A percentile compares a stretch with the other conserved stretches of the same genome.
Evolutionary conservation across 2,888 invertebrate genomes (phyloP).

Genomic region (Adineta ricciae): DNA sequence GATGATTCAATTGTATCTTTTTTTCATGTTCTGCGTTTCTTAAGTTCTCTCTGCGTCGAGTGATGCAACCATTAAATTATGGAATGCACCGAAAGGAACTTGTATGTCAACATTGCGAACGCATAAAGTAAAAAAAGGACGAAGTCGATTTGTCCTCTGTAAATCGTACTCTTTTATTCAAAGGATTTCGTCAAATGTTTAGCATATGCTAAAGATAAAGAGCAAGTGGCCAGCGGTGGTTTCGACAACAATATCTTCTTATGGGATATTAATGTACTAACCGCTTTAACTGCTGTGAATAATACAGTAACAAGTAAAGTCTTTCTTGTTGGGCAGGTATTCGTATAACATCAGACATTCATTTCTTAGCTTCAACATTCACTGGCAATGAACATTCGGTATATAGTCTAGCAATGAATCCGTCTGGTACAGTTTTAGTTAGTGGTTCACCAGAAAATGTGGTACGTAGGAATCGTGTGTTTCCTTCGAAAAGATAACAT

Average conservation of each 20-base stretch:
- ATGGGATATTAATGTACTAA: slow-evolving; percentile 96
- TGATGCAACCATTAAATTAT: slow-evolving; percentile 97
- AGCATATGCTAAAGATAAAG: slow-evolving; percentile 91
- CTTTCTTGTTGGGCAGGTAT: too few species aligned
- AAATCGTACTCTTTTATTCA: slow-evolving; percentile 29
- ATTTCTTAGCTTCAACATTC: slow-evolving; percentile 70
- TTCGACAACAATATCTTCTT: slow-evolving; percentile 88
- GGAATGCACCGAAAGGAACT: slow-evolving; percentile 98
- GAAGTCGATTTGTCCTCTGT: not conserved
- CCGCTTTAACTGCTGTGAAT: slow-evolving; percentile 90
- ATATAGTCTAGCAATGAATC: slow-evolving; percentile 96
- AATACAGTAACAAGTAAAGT: slow-evolving; percentile 91
- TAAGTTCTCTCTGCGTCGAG: slow-evolving; percentile 93
- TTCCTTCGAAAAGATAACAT: not conserved
- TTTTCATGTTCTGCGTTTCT: slow-evolving; percentile 41
- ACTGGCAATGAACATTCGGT: slow-evolving; percentile 95
- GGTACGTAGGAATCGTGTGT: not conserved
- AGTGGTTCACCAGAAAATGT: slow-evolving; percentile 61
- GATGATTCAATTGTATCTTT: not conserved
- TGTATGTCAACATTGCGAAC: slow-evolving; percentile 96
- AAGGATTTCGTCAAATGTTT: slow-evolving; percentile 88
- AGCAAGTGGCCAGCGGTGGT: slow-evolving; percentile 80
- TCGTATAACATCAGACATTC: too few species aligned
- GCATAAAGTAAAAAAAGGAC: slow-evolving; percentile 60
- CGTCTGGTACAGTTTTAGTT: slow-evolving; percentile 82